These are phyloP conservation scores for Sylvilagus floridanus DNA, from an alignment of 2,797 vertebrate species.

Conservation along the genomic window DNA sequence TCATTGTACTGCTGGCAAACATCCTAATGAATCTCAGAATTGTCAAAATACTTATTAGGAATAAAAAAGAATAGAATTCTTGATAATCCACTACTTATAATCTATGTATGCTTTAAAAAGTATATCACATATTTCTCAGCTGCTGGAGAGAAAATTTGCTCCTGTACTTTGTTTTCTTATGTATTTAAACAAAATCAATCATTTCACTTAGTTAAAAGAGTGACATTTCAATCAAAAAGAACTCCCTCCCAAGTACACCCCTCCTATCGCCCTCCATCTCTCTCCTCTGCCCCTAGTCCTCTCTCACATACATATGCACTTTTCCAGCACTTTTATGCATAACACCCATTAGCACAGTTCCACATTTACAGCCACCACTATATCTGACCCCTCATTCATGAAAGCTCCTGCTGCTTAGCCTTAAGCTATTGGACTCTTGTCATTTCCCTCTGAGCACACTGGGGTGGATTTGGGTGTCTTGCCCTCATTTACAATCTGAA, in stretches of 20 bases:
- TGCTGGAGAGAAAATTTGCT: background rate
- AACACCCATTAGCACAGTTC: constrained; percentile 54
- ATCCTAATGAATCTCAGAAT: background rate
- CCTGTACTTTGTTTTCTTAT: background rate
- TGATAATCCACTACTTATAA: background rate
- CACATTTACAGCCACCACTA: constrained; percentile 61
- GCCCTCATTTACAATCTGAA: constrained; percentile 91
- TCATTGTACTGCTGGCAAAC: constrained; percentile 30
- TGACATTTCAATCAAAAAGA: constrained; percentile 7
- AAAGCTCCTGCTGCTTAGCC: constrained; percentile 84
- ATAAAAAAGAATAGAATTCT: constrained; percentile 19
- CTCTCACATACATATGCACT: background rate
- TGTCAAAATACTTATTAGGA: background rate
- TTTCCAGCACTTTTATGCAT: background rate
- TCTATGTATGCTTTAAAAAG: background rate
- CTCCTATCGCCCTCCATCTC: background rate
- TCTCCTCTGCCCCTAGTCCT: background rate
- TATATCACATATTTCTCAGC: background rate
- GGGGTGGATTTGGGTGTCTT: constrained; percentile 89
- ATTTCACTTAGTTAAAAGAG: constrained; percentile 42
- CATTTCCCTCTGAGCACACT: constrained; percentile 88
- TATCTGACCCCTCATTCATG: constrained; percentile 84
- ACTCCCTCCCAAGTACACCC: background rate
- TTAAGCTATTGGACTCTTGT: constrained; percentile 87
- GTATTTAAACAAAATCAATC: constrained; percentile 28